phyloP scores from a whole-genome alignment of 2,113 vertebrate species.

The Sus scrofa region DNA sequence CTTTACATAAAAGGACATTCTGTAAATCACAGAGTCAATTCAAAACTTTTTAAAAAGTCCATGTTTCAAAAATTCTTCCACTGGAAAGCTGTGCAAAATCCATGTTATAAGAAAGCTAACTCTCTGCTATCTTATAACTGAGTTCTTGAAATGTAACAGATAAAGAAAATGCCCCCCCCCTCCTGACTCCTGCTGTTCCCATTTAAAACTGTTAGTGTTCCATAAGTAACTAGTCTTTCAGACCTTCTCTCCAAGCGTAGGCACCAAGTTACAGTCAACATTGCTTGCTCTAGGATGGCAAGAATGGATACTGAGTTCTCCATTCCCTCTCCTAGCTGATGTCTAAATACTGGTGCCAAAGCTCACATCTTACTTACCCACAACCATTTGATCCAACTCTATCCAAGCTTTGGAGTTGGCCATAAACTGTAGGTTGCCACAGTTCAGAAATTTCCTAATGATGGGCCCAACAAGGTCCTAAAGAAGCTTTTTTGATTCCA shows the following conservation, averaged over 20 bases:
- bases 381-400: neutral
- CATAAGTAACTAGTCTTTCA: neutral
- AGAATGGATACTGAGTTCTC: neutral
- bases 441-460: conserved; percentile 28
- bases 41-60: neutral
- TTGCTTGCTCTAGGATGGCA: neutral
- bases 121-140: conserved; percentile 1
- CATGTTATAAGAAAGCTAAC: neutral
- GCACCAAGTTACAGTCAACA: neutral
- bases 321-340: neutral
- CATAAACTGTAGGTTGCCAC: conserved; percentile 29
- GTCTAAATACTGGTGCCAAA: neutral
- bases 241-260: neutral
- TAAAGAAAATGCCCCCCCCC: neutral
- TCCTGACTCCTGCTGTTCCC: neutral
- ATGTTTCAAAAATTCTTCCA: conserved; percentile 8
- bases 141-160: neutral
- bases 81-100: neutral
- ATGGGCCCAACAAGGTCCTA: neutral
- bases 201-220: neutral
- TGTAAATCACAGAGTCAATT: neutral
- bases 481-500: neutral
- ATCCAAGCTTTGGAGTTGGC: neutral
- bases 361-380: neutral
- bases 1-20: neutral